A percentile compares a stretch with the other conserved stretches of the same genome.
Evolutionary conservation across 2,113 vertebrate species (phyloP).

Genomic region (Esox niger): DNA sequence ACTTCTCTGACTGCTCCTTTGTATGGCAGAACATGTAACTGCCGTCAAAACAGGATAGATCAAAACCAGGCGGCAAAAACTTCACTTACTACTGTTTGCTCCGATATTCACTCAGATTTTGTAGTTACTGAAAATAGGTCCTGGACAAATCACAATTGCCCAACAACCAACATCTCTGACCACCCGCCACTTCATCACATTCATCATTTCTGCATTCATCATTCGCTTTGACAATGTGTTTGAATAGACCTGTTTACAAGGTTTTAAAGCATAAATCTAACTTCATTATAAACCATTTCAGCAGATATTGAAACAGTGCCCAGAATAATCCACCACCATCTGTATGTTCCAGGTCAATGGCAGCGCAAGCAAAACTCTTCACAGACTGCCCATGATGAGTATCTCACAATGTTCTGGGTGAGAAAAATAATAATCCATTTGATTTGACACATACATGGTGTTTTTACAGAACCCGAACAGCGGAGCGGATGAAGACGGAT

Average conservation of each 20-base stretch:
- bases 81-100: too few species aligned
- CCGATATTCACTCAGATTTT: too few species aligned
- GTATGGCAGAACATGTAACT: too few species aligned
- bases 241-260: neutral
- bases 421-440: conserved; percentile 26
- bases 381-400: conserved; percentile 29
- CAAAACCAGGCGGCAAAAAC: too few species aligned
- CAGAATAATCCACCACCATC: conserved; percentile 22
- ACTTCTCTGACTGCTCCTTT: too few species aligned
- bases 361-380: conserved; percentile 25
- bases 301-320: neutral
- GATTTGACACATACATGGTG: conserved; percentile 9
- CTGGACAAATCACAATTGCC: too few species aligned
- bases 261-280: neutral
- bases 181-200: too few species aligned
- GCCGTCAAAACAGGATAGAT: too few species aligned
- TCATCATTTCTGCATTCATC: too few species aligned
- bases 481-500: conserved; percentile 10
- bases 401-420: conserved; percentile 8
- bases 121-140: too few species aligned
- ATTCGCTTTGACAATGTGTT: neutral
- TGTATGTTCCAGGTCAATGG: conserved; percentile 42
- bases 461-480: conserved; percentile 25
- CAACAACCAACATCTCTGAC: too few species aligned
- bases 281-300: neutral